Evolutionary conservation across 2,888 invertebrate species (phyloP), one percentile per base, ranked within the genome.

Genomic region (Gerris lacustris): DNA sequence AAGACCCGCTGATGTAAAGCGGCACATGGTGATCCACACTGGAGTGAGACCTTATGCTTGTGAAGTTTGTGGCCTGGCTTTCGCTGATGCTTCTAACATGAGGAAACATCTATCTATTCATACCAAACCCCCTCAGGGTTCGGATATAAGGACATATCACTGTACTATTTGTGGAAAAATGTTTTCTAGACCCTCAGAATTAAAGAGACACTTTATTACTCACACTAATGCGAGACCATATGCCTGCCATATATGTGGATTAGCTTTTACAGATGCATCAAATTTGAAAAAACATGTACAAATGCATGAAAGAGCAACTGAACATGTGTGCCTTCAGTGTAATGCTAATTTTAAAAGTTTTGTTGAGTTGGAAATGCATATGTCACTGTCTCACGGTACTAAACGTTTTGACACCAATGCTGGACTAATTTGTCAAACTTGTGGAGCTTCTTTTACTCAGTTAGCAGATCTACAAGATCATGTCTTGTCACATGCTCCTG

Each of bases 51-150:
- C 88, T 0, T 87, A 83, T 78, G 79, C 80, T 9, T 88, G 88
- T 77, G 81, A 82, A 63, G 79, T 83, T 0, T 91, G 90, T 77
- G 82, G 82, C 5, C 82, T 79, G 75, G 83, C 77, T 76, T 88
- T 87, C 81, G 79, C 85, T 71, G 84, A 89, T 80, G 81, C 83
- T 72, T 88, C 89, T 45, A 88, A 89, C 80, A 82, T 87, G 63
- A 86, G 85, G 77, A 88, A 88, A 77, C 90, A 91, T 77, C 78
- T 85, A 74, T 81, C 84, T 0, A 85, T 84, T 0, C 87, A 88
- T 78, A 82, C 82, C 63, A 71, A 71, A 31, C 66, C 18, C 17
- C 17, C 9, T 9, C 66, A 31, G 18, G 15, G 43, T 17, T 45
- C 43, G 7, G 67, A 67, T 31, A 67, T 67, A 7, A 67, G 43